Base-by-base conservation (phyloP, 2,888 invertebrate species). In the Mechanitis mazaeus region DNA sequence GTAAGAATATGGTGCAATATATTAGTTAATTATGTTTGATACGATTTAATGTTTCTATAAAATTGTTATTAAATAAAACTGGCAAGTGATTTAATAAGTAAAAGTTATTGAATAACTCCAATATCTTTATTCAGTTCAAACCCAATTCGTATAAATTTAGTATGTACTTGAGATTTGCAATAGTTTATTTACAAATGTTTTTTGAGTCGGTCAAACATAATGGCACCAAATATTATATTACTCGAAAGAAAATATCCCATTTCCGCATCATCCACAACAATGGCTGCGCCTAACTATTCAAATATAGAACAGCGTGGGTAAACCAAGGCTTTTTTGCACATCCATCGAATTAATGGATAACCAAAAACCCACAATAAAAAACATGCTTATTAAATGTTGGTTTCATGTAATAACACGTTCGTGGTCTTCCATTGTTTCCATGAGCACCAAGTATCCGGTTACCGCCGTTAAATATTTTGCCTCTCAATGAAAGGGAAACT, bases 251-350 rank as follows among this genome's bases (percentile, higher is more conserved):
- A 90, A 90, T 90, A 91, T 90, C 90, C 88, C 80, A 91, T 90
- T 90, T 91, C 91, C 91, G 90, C 88, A 90, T 90, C 89, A 89
- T 87, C 87, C 81, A 81, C 78, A 89, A 91, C 90, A 90, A 91
- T 89, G 85, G 80, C 78, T 77, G 78, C 84, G 81, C 84, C 83
- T 72, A 84, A 85, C 90, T 88, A 90, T 90, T 89, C 88, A 90
- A 89, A 90, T 89, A 87, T 71, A 67, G 75, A 75, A 76, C 80
- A 78, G 80, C 83, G 82, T 80, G 77, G 77, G 83, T 80, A 79
- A 80, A 80, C 80, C 84, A 77, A 77, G 73, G 72, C 74, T 80
- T 87, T 89, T 90, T 89, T 89, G 80, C 78, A 76, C 83, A 78
- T 73, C 71, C 65, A 73, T 77, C 80, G 89, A 87, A 88, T 90